phyloP scores from a whole-genome alignment of 1,140 invertebrate genomes.

The Leptonema lineaticorne region DNA sequence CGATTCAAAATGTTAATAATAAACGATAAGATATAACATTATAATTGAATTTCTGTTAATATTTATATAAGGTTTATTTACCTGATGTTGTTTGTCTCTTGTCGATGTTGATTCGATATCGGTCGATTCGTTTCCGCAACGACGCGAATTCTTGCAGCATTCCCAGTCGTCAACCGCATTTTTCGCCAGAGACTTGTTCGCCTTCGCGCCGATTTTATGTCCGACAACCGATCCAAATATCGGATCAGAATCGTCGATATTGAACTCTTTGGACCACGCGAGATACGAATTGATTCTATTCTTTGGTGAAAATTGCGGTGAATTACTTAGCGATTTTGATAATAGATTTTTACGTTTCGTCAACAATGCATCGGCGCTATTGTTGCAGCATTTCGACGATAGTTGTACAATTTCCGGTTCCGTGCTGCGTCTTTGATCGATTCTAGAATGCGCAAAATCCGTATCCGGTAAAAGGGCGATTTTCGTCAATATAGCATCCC shows the following conservation, averaged over 20 bases:
- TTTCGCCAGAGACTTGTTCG: background rate
- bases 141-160: background rate
- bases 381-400: background rate
- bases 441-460: conserved; percentile 21
- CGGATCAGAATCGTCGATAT: background rate
- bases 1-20: too few species aligned
- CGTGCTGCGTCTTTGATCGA: conserved; percentile 23
- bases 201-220: background rate
- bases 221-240: conserved; percentile 6
- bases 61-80: too few species aligned
- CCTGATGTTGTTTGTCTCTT: background rate
- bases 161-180: background rate
- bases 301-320: conserved; percentile 26
- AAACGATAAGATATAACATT: too few species aligned
- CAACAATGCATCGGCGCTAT: background rate
- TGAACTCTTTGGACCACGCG: conserved; percentile 2
- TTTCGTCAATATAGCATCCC: conserved; percentile 35
- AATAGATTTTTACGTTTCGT: conserved; percentile 10
- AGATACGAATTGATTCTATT: conserved; percentile 1
- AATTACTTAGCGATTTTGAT: conserved; percentile 34
- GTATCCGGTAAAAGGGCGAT: conserved; percentile 31
- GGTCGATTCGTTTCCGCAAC: background rate
- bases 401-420: conserved; percentile 31
- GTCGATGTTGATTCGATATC: background rate
- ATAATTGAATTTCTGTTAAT: too few species aligned